A percentile compares a stretch with the other conserved stretches of the same genome.
Conservation (phyloP, 53 echinoderm and acorn worm species). For the Pentamera pediparva region DNA sequence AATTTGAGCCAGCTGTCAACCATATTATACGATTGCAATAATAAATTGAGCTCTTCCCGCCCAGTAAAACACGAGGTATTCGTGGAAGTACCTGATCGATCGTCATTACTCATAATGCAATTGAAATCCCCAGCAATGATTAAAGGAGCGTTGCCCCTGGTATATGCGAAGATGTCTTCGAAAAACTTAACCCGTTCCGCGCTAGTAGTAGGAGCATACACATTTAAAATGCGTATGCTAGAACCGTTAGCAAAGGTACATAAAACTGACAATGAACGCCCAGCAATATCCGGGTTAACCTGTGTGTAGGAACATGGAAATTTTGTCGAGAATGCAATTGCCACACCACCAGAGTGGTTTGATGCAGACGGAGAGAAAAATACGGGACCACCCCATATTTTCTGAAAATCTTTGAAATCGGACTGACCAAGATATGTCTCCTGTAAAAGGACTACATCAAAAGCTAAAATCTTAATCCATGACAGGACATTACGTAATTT, state of each 20-base stretch:
- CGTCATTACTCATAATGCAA: neutral
- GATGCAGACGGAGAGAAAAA: neutral
- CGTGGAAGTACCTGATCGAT: neutral
- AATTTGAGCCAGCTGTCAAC: neutral
- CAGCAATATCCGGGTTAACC: neutral
- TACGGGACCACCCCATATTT: no score
- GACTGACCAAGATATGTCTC: neutral
- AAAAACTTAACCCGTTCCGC: neutral
- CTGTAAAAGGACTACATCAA: neutral
- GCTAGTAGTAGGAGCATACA: neutral
- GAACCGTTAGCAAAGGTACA: neutral
- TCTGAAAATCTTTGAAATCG: neutral
- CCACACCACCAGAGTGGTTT: neutral
- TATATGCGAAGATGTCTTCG: neutral
- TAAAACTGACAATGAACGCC: neutral
- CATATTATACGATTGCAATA: neutral
- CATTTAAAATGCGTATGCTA: neutral
- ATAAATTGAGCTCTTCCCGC: no score
- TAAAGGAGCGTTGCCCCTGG: neutral
- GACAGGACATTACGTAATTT: neutral
- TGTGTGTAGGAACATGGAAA: no score
- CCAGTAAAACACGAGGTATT: neutral
- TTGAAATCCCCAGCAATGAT: constrained; percentile 9
- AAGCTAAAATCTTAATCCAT: neutral
- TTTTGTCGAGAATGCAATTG: neutral